A percentile compares a stretch with the other conserved stretches of the same genome.
Evolutionary conservation across 2,888 invertebrate species (phyloP).

Genomic region (Pogonocherus hispidulus): DNA sequence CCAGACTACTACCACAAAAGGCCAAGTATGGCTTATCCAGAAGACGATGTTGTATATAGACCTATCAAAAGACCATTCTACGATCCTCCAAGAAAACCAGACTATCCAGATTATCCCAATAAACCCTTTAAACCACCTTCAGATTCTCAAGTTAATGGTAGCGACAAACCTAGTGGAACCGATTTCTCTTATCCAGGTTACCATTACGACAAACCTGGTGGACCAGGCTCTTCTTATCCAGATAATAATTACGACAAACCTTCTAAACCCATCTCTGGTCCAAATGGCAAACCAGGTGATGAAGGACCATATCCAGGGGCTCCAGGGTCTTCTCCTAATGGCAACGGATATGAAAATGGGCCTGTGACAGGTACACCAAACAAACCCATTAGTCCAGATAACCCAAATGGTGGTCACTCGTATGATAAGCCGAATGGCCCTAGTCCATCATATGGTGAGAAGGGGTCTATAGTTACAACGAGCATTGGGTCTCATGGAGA

Average conservation of each 20-base stretch:
- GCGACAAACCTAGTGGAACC: neutral
- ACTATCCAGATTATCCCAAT: conserved; percentile 12
- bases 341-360: conserved; percentile 21
- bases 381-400: conserved; percentile 14
- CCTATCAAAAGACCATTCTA: conserved; percentile 22
- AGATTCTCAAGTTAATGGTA: conserved; percentile 10
- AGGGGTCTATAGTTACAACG: conserved; percentile 56
- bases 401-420: conserved; percentile 17
- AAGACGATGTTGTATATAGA: neutral
- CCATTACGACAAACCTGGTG: conserved; percentile 18
- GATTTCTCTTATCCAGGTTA: conserved; percentile 10
- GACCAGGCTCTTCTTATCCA: conserved; percentile 32
- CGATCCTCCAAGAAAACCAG: neutral
- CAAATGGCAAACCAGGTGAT: neutral
- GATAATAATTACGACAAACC: conserved; percentile 28
- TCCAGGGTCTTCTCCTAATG: conserved; percentile 3
- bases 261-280: neutral
- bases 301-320: neutral
- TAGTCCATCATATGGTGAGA: conserved; percentile 10
- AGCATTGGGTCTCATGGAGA: conserved; percentile 62
- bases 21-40: conserved; percentile 19
- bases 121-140: conserved; percentile 21
- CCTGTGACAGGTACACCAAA: conserved; percentile 8
- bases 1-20: conserved; percentile 50
- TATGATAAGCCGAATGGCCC: conserved; percentile 17